Conservation (phyloP, 2,113 vertebrate species). For the Seriola dumerili region DNA sequence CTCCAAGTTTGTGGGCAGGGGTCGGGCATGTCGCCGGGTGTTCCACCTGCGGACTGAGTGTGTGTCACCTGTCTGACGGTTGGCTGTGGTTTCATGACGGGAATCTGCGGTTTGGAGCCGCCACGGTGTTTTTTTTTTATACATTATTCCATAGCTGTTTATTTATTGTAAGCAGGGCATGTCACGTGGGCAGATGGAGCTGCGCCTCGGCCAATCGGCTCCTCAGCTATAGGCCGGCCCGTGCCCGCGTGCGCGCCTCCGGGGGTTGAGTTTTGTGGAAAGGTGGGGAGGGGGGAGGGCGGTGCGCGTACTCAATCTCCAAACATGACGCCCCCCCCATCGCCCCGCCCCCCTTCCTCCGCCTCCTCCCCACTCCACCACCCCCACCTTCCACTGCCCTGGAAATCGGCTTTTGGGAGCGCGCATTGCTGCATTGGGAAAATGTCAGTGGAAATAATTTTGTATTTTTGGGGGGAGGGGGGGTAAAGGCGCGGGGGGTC, state of each 20-base stretch:
- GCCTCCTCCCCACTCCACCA: conserved; percentile 44
- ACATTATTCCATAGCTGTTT: conserved; percentile 79
- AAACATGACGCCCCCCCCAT: conserved; percentile 61
- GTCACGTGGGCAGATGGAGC: conserved; percentile 83
- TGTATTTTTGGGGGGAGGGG: conserved; percentile 60
- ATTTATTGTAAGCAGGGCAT: conserved; percentile 84
- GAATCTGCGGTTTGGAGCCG: neutral
- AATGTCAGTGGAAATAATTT: conserved; percentile 77
- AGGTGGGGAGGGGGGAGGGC: conserved; percentile 50
- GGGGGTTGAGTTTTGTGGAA: conserved; percentile 62
- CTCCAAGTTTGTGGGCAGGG: conserved; percentile 44
- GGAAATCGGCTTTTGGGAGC: conserved; percentile 77
- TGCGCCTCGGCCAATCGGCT: conserved; percentile 75
- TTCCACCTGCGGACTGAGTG: neutral
- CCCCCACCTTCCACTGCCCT: conserved; percentile 66
- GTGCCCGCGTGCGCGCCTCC: conserved; percentile 74
- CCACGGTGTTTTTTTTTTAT: neutral
- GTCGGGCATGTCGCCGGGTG: neutral
- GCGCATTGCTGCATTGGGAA: conserved; percentile 85
- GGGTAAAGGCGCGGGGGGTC: neutral
- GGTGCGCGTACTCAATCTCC: conserved; percentile 73
- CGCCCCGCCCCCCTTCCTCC: conserved; percentile 33
- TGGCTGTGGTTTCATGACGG: neutral
- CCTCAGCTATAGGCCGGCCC: conserved; percentile 53
- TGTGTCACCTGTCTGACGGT: neutral